Base-by-base conservation (phyloP, 1,140 invertebrate species). In the Drosophila rufa region DNA sequence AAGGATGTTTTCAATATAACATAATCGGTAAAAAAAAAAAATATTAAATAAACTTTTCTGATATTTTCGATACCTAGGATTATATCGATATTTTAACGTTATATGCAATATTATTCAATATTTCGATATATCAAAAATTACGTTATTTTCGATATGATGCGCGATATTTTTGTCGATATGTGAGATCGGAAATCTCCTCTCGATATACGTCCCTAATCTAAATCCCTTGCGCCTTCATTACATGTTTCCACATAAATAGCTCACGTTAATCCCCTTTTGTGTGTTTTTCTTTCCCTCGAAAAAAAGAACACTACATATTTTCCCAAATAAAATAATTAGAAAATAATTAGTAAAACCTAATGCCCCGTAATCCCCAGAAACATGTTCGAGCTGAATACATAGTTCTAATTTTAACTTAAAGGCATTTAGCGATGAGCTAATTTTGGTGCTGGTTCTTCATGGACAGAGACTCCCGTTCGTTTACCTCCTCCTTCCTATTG, bases 291-390 rank as follows among this genome's bases (percentile, higher is more conserved):
- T 19, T 27, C 17, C n/a, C n/a, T 56, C 15, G 22, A 43, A 25
- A 25, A 12, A 17, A 38, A 11, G 14, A 55, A 55, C 14, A 56
- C 27, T 14, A 19, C 40, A 17, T 48, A 15, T 36, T 57, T 55
- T 22, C 9, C 4, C 25, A 60, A 58, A 33, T 58, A 36, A 36
- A 66, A 38, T 60, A 59, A 66, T 59, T 60, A 33, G 15, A 19
- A 64, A 57, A 58, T 58, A 64, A 64, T 58, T 40, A 30, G 15
- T 59, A 30, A 30, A 19, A 12, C 43, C 9, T 27, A 68, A 73
- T 30, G 17, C 46, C 14, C 8, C 19, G 33, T 59, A 58, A 66
- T 47, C 68, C 47, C 53, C 14, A 27, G 11, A 36, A 66, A n/a
- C 61, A 43, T 59, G 36, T 45, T 33, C 14, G 3, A 25, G 50